These are phyloP conservation scores for Ictalurus punctatus DNA, from an alignment of 2,113 vertebrate species.

Conservation along the genomic window DNA sequence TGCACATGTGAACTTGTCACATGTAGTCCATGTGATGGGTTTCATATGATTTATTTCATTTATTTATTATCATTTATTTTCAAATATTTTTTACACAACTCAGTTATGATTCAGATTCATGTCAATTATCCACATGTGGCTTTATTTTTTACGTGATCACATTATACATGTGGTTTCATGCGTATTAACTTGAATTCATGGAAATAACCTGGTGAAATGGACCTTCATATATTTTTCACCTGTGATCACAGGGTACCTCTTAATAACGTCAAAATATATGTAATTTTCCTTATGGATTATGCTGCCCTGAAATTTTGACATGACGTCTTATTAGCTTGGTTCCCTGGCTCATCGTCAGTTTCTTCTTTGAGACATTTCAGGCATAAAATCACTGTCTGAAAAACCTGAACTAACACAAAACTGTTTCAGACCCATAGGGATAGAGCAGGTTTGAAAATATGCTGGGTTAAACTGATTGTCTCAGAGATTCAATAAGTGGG, in stretches of 20 bases:
- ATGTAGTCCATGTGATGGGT: not conserved
- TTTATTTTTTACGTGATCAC: not conserved
- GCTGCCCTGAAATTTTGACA: conserved; percentile 39
- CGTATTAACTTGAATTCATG: not conserved
- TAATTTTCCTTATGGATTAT: not conserved
- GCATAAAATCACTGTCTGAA: conserved; percentile 39
- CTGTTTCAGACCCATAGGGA: conserved; percentile 20
- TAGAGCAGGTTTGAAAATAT: conserved; percentile 27
- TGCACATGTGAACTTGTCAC: not conserved
- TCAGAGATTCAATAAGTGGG: conserved; percentile 54
- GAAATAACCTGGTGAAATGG: not conserved
- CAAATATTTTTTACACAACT: not conserved
- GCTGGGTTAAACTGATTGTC: conserved; percentile 52
- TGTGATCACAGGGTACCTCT: not conserved
- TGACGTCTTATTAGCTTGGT: conserved; percentile 42
- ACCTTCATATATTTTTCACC: not conserved
- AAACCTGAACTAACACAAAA: conserved; percentile 44
- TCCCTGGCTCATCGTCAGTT: conserved; percentile 24
- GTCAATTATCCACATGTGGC: not conserved
- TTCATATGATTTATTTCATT: not conserved
- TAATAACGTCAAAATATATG: not conserved
- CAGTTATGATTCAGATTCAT: not conserved
- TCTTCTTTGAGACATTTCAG: conserved; percentile 32
- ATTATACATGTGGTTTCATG: not conserved
- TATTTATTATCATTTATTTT: not conserved